phyloP scores from a whole-genome alignment of 2,888 invertebrate genomes.

The Chrysolina oricalcia region DNA sequence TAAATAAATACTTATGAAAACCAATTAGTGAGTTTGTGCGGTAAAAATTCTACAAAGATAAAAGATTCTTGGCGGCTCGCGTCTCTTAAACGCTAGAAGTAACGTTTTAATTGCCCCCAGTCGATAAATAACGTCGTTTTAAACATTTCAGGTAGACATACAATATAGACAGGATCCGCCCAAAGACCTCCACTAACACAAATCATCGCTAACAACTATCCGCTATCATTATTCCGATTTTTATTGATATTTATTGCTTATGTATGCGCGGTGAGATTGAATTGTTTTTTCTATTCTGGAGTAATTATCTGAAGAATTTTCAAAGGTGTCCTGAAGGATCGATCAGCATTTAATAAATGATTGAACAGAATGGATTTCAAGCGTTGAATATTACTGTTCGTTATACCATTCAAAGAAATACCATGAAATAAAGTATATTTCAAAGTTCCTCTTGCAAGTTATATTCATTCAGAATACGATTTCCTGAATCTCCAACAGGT shows the following conservation, averaged over 20 bases:
- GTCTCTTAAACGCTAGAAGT: constrained; percentile 45
- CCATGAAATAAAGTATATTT: no score
- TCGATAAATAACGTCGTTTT: constrained; percentile 47
- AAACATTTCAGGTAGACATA: constrained; percentile 42
- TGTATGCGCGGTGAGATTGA: constrained; percentile 37
- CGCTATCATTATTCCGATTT: constrained; percentile 63
- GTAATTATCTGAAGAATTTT: not conserved
- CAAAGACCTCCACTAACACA: constrained; percentile 59
- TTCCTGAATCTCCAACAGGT: no score
- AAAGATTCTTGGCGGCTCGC: constrained; percentile 37
- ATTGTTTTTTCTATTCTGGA: constrained; percentile 15
- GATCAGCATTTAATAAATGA: no score
- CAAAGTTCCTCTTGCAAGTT: no score
- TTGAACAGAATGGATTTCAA: no score
- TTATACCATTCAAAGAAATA: no score
- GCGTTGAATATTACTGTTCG: no score
- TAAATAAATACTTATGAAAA: constrained; percentile 38
- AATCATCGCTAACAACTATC: constrained; percentile 65
- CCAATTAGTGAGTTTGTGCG: constrained; percentile 36
- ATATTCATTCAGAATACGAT: no score
- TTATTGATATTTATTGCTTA: constrained; percentile 67
- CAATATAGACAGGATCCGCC: constrained; percentile 55
- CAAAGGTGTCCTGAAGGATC: no score
- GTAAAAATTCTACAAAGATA: constrained; percentile 33
- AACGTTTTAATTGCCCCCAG: constrained; percentile 48